These are phyloP conservation scores for Notodonta dromedarius DNA, from an alignment of 2,888 invertebrate species.

Conservation along the genomic window DNA sequence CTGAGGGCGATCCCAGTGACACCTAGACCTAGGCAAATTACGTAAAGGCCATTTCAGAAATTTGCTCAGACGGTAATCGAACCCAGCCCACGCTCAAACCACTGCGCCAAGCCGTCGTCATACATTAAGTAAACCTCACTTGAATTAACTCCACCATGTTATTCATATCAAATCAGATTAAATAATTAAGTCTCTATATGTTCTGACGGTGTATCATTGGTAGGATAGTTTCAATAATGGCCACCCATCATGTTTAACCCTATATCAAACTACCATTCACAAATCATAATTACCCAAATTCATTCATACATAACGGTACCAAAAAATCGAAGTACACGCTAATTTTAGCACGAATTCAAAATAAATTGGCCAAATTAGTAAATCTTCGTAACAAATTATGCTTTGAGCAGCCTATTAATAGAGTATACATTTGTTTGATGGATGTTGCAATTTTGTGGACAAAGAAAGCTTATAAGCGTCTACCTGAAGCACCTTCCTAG, in stretches of 20 bases:
- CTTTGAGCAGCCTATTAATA: constrained; percentile 13
- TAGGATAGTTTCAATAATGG: neutral
- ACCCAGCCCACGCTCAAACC: no score
- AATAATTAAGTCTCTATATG: neutral
- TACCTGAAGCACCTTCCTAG: constrained; percentile 80
- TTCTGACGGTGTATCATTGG: no score
- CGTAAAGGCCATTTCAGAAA: no score
- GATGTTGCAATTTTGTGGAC: constrained; percentile 45
- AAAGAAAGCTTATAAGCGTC: constrained; percentile 63
- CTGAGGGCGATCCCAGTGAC: no score
- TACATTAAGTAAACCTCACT: no score
- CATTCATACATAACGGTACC: constrained; percentile 61
- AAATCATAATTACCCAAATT: constrained; percentile 49
- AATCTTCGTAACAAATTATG: neutral
- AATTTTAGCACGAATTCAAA: constrained; percentile 56
- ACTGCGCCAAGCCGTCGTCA: no score
- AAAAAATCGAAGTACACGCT: constrained; percentile 50
- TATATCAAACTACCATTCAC: constrained; percentile 47
- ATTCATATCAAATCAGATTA: neutral
- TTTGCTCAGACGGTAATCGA: no score
- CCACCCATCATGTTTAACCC: constrained; percentile 4
- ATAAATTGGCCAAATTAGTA: constrained; percentile 43
- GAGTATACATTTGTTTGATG: constrained; percentile 30
- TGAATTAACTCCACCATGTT: no score
- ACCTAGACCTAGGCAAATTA: no score